These are phyloP conservation scores for Electrophaes corylata DNA, from an alignment of 2,888 invertebrate species.

Conservation along the genomic window DNA sequence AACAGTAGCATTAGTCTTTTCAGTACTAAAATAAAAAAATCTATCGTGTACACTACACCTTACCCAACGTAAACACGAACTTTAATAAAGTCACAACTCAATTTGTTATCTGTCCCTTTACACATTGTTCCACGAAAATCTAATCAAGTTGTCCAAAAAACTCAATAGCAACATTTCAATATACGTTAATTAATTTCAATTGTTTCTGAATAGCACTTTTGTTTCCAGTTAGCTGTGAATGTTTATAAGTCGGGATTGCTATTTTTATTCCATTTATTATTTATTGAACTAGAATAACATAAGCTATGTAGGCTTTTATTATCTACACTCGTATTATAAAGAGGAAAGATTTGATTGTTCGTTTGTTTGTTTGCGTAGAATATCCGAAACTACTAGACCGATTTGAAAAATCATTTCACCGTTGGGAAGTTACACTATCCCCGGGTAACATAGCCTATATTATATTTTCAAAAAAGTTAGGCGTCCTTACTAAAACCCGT, in stretches of 20 bases:
- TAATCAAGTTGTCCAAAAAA: slow-evolving; percentile 71
- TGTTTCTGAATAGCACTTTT: slow-evolving; percentile 57
- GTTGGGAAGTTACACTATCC: too few species aligned
- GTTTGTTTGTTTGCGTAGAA: too few species aligned
- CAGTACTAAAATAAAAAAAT: not conserved
- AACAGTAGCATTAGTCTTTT: not conserved
- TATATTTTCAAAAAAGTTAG: too few species aligned
- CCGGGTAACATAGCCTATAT: too few species aligned
- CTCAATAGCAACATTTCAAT: slow-evolving; percentile 69
- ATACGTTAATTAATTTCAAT: slow-evolving; percentile 79
- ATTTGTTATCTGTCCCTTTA: slow-evolving; percentile 73
- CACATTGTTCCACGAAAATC: slow-evolving; percentile 74
- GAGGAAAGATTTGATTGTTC: too few species aligned
- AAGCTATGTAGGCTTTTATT: not conserved
- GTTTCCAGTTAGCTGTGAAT: slow-evolving; percentile 42
- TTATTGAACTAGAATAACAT: not conserved
- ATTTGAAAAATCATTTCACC: too few species aligned
- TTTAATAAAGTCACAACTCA: slow-evolving; percentile 67
- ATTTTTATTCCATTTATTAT: not conserved
- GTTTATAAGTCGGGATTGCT: not conserved
- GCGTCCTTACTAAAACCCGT: too few species aligned
- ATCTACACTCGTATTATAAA: too few species aligned
- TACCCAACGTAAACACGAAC: slow-evolving; percentile 50
- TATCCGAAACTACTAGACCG: too few species aligned
- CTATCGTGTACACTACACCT: slow-evolving; percentile 29